Conservation (phyloP, 1,140 invertebrate genomes). For the Leucophenga varia region DNA sequence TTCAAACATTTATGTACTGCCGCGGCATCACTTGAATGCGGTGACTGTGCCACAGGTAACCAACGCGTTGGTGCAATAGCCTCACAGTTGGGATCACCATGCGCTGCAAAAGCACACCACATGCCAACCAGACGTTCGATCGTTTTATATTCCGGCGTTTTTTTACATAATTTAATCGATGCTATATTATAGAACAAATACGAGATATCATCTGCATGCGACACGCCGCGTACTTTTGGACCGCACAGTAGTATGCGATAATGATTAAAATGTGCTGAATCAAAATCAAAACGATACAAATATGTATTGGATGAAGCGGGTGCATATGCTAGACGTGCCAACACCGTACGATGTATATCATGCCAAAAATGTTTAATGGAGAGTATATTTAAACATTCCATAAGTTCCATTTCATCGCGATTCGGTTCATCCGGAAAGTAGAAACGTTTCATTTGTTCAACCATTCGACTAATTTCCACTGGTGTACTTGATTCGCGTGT, state of each 20-base stretch:
- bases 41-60: slow-evolving; percentile 15
- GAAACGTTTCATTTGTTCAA: slow-evolving; percentile 20
- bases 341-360: slow-evolving; percentile 44
- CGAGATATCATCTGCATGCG: slow-evolving; percentile 66
- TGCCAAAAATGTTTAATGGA: slow-evolving; percentile 53
- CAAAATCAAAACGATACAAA: slow-evolving; percentile 55
- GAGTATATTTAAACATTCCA: slow-evolving; percentile 35
- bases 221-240: slow-evolving; percentile 40
- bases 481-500: slow-evolving; percentile 21
- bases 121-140: slow-evolving; percentile 53
- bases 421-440: slow-evolving; percentile 37
- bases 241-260: slow-evolving; percentile 45
- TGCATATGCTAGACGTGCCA: slow-evolving; percentile 38
- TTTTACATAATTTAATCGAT: slow-evolving; percentile 21
- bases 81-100: slow-evolving; percentile 41
- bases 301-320: slow-evolving; percentile 36
- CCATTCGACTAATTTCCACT: slow-evolving; percentile 25
- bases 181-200: slow-evolving; percentile 61
- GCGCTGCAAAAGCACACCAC: slow-evolving; percentile 55
- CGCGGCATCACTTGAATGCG: background rate
- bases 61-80: slow-evolving; percentile 19
- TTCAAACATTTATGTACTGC: slow-evolving; percentile 47
- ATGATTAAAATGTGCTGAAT: slow-evolving; percentile 43
- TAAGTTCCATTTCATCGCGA: slow-evolving; percentile 26
- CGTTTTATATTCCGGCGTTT: slow-evolving; percentile 35